phyloP scores from a whole-genome alignment of 2,113 vertebrate species.

The Castor canadensis region DNA sequence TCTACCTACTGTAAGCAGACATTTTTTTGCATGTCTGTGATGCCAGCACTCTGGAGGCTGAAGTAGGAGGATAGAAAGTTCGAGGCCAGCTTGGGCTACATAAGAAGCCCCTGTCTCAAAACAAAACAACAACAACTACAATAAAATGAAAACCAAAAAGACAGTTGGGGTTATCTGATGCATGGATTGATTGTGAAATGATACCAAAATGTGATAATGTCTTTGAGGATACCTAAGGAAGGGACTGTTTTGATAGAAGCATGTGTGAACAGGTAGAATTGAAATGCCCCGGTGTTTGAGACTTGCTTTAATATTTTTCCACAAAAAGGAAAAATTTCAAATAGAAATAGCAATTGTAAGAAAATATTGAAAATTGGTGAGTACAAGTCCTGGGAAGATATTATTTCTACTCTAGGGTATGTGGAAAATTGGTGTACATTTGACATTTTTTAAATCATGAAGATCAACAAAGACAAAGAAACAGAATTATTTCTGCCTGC shows the following conservation, averaged over 20 bases:
- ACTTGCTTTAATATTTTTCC: not conserved
- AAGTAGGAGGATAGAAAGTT: no score
- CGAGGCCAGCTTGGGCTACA: no score
- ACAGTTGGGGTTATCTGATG: not conserved
- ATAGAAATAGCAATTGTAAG: not conserved
- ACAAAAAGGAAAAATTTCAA: not conserved
- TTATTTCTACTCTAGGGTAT: not conserved
- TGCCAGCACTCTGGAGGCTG: no score
- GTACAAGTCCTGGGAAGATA: not conserved
- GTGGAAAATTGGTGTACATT: not conserved
- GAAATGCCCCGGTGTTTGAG: not conserved
- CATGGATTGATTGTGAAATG: not conserved
- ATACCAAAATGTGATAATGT: no score
- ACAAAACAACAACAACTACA: no score
- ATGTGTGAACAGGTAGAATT: not conserved
- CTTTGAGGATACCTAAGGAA: not conserved
- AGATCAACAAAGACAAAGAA: not conserved
- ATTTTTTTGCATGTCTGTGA: not conserved
- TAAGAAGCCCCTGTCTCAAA: no score
- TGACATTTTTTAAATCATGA: not conserved
- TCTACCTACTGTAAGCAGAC: not conserved
- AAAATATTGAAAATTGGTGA: not conserved
- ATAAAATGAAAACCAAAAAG: no score
- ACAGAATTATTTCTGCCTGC: not conserved
- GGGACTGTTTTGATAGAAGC: not conserved